Base-by-base conservation (phyloP, 2,113 vertebrate genomes). In the Azemiops feae region DNA sequence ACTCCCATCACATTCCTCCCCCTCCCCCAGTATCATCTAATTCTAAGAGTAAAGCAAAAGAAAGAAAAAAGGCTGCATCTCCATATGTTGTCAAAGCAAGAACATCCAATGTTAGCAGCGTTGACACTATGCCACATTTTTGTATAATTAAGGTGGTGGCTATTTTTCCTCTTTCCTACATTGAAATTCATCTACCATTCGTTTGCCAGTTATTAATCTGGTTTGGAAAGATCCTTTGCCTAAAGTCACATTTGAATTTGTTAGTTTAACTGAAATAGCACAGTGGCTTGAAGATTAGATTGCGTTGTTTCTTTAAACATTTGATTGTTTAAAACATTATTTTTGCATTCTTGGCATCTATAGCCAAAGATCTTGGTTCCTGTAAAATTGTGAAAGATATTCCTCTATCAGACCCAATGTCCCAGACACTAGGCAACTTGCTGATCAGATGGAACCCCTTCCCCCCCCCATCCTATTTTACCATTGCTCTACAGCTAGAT, bases 401-500 rank as follows among this genome's bases (percentile, higher is more conserved):
- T 23, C 5, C 50, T n/a, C 14, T 47, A 20, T 43, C 52, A 55
- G 64, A 54, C 10, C 54, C 8, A 89, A 43, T 69, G 30, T 88
- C 47, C 86, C 85, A 60, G 86, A 69, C 10, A 43, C 27, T 20
- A 89, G 64, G 47, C 47, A 53, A 27, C 45, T 88, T 92, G 45
- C 27, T 47, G 34, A 53, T 92, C 91, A 64, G 47, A 23, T 53
- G 85, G n/a, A 53, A 30, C 14, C 6, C 27, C 3, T 27, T 3
- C 9, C 30, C 3, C 12, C 12, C 3, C n/a, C 22, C 5, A 23
- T 86, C 23, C 8, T 14, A 30, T 0, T 85, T 92, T 22, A 34
- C 34, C 0, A 30, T 22, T 1, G 4, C 81, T 25, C 4, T 25
- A 12, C 74, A 55, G 14, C 0, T 0, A 85, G 2, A 92, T 60